Evolutionary conservation across 2,888 invertebrate species (phyloP).

Genomic region (Bombyx huttoni): DNA sequence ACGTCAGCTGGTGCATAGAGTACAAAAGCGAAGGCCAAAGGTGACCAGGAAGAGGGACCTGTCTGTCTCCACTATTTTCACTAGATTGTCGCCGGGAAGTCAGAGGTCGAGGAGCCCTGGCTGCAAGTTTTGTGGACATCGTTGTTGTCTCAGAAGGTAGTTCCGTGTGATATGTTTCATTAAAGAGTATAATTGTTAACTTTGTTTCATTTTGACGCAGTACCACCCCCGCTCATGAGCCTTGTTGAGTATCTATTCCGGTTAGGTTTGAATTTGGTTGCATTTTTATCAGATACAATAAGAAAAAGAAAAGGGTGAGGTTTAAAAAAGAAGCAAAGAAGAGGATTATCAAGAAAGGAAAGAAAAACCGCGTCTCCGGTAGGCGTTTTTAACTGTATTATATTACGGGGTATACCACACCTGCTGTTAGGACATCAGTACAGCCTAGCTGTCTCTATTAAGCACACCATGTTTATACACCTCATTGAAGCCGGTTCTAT

Average conservation of each 20-base stretch:
- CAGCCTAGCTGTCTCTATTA: no score
- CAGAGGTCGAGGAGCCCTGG: conserved; percentile 9
- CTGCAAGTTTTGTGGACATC: conserved; percentile 37
- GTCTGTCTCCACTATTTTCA: conserved; percentile 29
- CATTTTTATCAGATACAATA: conserved; percentile 8
- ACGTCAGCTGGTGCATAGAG: conserved; percentile 11
- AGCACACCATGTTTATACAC: no score
- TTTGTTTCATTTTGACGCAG: background rate
- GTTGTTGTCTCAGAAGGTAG: conserved; percentile 47
- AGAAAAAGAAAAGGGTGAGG: background rate
- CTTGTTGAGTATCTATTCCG: no score
- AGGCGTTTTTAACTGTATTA: background rate
- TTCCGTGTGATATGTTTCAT: conserved; percentile 8
- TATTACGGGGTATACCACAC: no score
- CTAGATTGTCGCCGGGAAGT: conserved; percentile 20
- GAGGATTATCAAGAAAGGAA: conserved; percentile 2
- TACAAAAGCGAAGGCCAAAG: conserved; percentile 16
- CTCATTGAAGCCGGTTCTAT: no score
- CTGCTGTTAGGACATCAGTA: no score
- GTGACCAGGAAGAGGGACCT: conserved; percentile 8
- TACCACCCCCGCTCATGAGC: no score
- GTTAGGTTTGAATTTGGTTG: background rate
- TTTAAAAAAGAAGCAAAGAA: conserved; percentile 1
- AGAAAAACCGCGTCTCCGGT: background rate
- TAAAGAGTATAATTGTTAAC: background rate